These are phyloP conservation scores for Rhipidura dahli DNA, from an alignment of 2,113 vertebrate species.

Conservation along the genomic window DNA sequence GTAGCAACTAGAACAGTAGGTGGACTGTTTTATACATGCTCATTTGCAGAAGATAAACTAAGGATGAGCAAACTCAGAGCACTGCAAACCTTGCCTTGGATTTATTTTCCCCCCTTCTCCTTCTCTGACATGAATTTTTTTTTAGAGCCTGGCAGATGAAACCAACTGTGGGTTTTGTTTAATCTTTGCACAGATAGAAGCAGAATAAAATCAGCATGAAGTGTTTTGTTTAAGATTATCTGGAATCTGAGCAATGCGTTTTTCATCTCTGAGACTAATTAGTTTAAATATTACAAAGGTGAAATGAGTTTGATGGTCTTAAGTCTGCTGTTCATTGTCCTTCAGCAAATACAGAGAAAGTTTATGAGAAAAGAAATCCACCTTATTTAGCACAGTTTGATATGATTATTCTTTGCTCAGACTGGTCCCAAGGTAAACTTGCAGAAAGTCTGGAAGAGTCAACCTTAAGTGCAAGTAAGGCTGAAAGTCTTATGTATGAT, in stretches of 20 bases:
- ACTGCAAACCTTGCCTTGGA: slow-evolving; percentile 49
- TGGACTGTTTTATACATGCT: slow-evolving; percentile 68
- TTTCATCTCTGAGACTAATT: slow-evolving; percentile 63
- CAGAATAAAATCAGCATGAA: slow-evolving; percentile 61
- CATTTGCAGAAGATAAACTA: slow-evolving; percentile 72
- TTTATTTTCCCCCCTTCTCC: slow-evolving; percentile 37
- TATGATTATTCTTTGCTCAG: slow-evolving; percentile 34
- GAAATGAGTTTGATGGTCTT: slow-evolving; percentile 62
- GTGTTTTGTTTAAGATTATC: slow-evolving; percentile 63
- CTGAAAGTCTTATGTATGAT: neutral
- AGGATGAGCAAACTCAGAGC: slow-evolving; percentile 59
- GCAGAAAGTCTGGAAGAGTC: slow-evolving; percentile 42
- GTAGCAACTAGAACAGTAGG: slow-evolving; percentile 69
- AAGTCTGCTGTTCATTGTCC: slow-evolving; percentile 46
- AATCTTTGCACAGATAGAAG: slow-evolving; percentile 54
- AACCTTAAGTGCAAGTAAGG: neutral
- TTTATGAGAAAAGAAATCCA: neutral
- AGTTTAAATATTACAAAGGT: slow-evolving; percentile 60
- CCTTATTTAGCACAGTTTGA: slow-evolving; percentile 49
- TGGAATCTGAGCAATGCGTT: slow-evolving; percentile 59
- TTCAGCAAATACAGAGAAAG: slow-evolving; percentile 30
- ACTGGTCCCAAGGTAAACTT: slow-evolving; percentile 53
- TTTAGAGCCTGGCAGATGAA: slow-evolving; percentile 50
- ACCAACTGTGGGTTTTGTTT: slow-evolving; percentile 53
- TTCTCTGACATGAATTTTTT: slow-evolving; percentile 7